Evolutionary conservation across 2,113 vertebrate species (phyloP).

Genomic region (Cyprinodon brontotheroides): DNA sequence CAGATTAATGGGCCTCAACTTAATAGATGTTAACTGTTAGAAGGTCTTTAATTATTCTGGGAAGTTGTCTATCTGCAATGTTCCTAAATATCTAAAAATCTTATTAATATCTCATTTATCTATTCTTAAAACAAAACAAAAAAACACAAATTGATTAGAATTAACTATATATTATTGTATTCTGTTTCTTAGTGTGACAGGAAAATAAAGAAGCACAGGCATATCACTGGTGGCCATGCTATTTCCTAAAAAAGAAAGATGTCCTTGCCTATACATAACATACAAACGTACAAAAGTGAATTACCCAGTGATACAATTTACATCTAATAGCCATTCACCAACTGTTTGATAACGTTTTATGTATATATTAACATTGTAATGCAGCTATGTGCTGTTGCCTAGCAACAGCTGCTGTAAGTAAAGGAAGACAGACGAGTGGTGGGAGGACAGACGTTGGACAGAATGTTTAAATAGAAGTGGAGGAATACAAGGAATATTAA

Average conservation of each 20-base stretch:
- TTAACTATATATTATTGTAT: no score
- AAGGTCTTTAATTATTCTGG: not conserved
- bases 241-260: not conserved
- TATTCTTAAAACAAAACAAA: not conserved
- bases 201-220: not conserved
- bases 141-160: not conserved
- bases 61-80: not conserved
- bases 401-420: conserved; percentile 63
- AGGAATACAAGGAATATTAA: conserved; percentile 37
- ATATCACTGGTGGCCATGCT: not conserved
- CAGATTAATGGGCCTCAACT: not conserved
- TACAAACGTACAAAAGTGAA: conserved; percentile 15
- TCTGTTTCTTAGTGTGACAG: not conserved
- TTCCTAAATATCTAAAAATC: not conserved
- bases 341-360: conserved; percentile 48
- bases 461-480: conserved; percentile 34
- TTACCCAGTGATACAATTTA: conserved; percentile 12
- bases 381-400: conserved; percentile 59
- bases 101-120: not conserved
- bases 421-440: conserved; percentile 51
- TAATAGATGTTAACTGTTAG: not conserved
- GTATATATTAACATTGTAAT: conserved; percentile 61
- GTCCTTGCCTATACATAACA: not conserved
- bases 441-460: conserved; percentile 52
- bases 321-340: conserved; percentile 13